Base-by-base conservation (phyloP, 2,113 vertebrate genomes). In the Tamias sibiricus region DNA sequence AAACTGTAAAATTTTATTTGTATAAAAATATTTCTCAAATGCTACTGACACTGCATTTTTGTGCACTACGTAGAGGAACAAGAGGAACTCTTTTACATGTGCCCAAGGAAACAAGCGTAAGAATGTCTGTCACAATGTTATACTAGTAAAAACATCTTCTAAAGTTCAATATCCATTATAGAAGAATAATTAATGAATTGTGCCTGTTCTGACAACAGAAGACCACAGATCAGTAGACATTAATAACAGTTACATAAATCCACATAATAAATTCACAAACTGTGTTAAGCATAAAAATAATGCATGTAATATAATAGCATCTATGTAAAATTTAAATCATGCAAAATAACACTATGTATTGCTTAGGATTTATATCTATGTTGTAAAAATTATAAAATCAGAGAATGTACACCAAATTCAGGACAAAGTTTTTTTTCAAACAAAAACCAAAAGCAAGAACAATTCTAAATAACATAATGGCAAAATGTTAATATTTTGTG, bases 401-500 rank as follows among this genome's bases (percentile, higher is more conserved):
- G 22, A 57, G 16, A 91, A 71, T 42, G 12, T 81, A 68, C 47
- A 47, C 22, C 4, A 83, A 76, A 90, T 76, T 75, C 66, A 71
- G 3, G 6, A 19, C 0, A 83, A 44, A 37, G 14, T n/a, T 66
- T 88, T 84, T 49, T 35, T 13, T 9, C 5, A 88, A 91, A 52
- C 14, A 83, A 84, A 9, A 76, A 71, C n/a, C n/a, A n/a, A n/a
- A n/a, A n/a, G n/a, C n/a, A n/a, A n/a, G n/a, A n/a, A n/a, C n/a
- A n/a, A n/a, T n/a, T n/a, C n/a, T 42, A 28, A 91, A 96, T 75
- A 66, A 49, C 10, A 37, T 40, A 84, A 80, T 2, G 2, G 37
- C 32, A 90, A 90, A 68, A 86, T 54, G 47, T 79, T 69, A 72
- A 40, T 87, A 79, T 91, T 95, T 77, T 77, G 10, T 16, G 82